Evolutionary conservation across 2,888 invertebrate genomes (phyloP), one percentile per base, ranked within the genome.

Genomic region (Eupithecia exiguata): DNA sequence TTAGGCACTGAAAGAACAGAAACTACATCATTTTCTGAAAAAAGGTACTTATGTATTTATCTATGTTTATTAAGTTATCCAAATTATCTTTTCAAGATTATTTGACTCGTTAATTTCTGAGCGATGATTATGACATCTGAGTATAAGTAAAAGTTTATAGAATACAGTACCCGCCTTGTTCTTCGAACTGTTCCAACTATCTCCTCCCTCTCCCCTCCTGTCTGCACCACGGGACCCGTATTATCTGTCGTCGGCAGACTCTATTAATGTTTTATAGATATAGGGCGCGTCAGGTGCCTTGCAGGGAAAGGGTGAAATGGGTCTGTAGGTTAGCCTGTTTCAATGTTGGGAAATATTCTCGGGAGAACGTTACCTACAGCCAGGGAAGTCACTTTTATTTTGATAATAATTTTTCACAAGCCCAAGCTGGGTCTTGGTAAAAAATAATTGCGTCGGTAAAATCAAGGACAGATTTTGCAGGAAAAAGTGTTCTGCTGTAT

Each of bases 201-300:
- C 6, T 38, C 69, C 68, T 30, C 53, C 67, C 70, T 62, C 71
- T 63, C n/a, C 67, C 30, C 30, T 5, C 21, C 25, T 58, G 58
- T 5, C 12, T 25, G 40, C 72, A 40, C 63, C 46, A 36, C 70
- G 40, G 69, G 66, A 12, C 40, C 43, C 62, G n/a, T 53, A 65
- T 30, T 72, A 75, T 70, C 75, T 72, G 75, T 75, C 75, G 53
- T 62, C 38, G 43, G 70, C 75, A 75, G 75, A 40, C 72, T 36
- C 36, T 49, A 72, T 70, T 58, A 68, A 70, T 74, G 68, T 75
- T 65, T 70, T 68, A 75, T 61, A 72, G 72, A 72, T 72, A 72
- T 69, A 65, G 69, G 71, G 70, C 46, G 75, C 69, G 72, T 72
- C 69, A 75, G 68, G 65, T 66, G 68, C 38, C 68, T 74, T 25